Percentiles rank a stretch among this genome's conserved stretches.
These are phyloP conservation scores for Aplodontia rufa DNA, from an alignment of 2,113 vertebrate species.

Conservation along the genomic window DNA sequence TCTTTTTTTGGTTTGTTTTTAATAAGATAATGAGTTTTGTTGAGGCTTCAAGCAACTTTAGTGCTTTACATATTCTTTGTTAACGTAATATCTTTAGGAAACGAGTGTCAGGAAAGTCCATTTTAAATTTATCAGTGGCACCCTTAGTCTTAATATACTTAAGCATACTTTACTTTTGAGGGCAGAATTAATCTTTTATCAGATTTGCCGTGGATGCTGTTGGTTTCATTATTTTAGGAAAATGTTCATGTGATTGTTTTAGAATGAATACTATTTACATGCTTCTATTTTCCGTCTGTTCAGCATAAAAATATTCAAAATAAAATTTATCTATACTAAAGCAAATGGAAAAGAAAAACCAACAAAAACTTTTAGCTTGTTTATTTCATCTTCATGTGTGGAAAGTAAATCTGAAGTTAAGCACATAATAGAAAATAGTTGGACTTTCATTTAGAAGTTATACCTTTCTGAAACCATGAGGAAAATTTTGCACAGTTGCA, in stretches of 20 bases:
- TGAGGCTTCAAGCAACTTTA: not conserved
- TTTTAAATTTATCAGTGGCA: constrained; percentile 72
- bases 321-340: constrained; percentile 31
- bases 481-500: constrained; percentile 26
- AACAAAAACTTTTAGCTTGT: constrained; percentile 27
- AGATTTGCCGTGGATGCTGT: constrained; percentile 40
- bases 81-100: constrained; percentile 58
- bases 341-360: constrained; percentile 39
- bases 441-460: not conserved
- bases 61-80: constrained; percentile 38
- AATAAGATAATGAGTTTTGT: constrained; percentile 3
- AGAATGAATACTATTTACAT: constrained; percentile 46
- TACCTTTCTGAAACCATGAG: constrained; percentile 6
- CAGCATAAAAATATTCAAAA: constrained; percentile 46
- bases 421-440: constrained; percentile 11
- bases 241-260: constrained; percentile 58
- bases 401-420: constrained; percentile 44
- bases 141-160: constrained; percentile 60
- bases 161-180: constrained; percentile 63
- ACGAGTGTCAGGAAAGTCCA: constrained; percentile 26
- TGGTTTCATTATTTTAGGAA: constrained; percentile 72
- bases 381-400: constrained; percentile 10
- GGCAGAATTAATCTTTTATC: constrained; percentile 76
- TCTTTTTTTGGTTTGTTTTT: not conserved
- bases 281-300: constrained; percentile 57